Conservation (phyloP, 2,797 vertebrate species). For the Pogoniulus pusillus region DNA sequence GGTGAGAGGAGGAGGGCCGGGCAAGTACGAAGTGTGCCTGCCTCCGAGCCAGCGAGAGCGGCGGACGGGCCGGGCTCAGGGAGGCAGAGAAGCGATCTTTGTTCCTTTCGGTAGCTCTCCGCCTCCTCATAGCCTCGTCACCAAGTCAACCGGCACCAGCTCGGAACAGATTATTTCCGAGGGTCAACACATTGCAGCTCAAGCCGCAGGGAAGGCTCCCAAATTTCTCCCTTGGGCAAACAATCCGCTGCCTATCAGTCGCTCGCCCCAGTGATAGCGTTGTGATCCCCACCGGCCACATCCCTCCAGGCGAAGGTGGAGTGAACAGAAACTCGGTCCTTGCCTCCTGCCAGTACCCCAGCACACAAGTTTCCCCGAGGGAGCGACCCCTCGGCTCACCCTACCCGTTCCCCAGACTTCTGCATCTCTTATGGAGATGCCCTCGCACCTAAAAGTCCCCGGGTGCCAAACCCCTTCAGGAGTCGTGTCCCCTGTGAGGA, state of each 20-base stretch:
- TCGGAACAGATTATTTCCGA: constrained; percentile 80
- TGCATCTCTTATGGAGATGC: background rate
- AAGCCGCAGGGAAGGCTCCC: constrained; percentile 56
- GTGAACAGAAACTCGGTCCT: background rate
- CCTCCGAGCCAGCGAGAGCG: background rate
- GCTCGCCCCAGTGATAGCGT: constrained; percentile 66
- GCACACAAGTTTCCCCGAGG: background rate
- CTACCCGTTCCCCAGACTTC: background rate
- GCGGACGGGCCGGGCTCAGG: background rate
- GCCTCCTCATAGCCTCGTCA: constrained; percentile 77
- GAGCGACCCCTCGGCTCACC: background rate
- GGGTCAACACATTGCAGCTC: constrained; percentile 76
- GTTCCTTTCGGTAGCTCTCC: constrained; percentile 72
- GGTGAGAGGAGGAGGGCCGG: constrained; percentile 70
- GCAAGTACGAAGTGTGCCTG: background rate
- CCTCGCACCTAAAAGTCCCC: background rate
- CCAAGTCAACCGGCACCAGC: constrained; percentile 81
- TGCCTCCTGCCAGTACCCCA: background rate
- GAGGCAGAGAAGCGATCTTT: constrained; percentile 78
- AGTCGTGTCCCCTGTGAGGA: rapidly evolving
- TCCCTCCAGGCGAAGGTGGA: background rate
- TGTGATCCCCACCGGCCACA: constrained; percentile 57
- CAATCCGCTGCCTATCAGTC: constrained; percentile 75
- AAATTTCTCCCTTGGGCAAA: constrained; percentile 77
- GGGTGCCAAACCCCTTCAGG: background rate